Conservation (phyloP, 2,797 vertebrate genomes). For the Phoebastria nigripes region DNA sequence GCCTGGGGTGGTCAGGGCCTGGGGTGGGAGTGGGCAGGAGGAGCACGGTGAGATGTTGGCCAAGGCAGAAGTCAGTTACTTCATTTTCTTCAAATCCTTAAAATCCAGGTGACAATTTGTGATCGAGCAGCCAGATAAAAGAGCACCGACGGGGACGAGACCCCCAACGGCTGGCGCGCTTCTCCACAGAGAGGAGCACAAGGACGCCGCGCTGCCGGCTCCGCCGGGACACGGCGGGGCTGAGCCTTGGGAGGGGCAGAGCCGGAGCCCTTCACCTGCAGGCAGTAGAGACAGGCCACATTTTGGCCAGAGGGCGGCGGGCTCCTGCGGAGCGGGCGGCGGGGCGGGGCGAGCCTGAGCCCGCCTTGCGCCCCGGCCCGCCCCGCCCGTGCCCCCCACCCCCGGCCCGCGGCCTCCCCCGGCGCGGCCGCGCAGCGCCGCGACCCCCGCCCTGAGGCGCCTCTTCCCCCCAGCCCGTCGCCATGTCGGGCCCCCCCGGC, state of each 20-base stretch:
- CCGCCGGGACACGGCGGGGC: too few relatives aligned
- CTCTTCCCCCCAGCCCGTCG: too few relatives aligned
- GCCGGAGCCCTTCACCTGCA: too few relatives aligned
- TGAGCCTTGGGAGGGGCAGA: not conserved
- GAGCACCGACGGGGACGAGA: too few relatives aligned
- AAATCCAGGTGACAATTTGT: not conserved
- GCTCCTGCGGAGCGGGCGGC: not conserved
- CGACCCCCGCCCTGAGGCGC: not conserved
- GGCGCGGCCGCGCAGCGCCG: too few relatives aligned
- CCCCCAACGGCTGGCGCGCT: rapidly evolving
- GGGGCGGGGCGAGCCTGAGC: not conserved
- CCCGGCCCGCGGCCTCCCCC: too few relatives aligned
- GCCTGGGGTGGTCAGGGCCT: too few relatives aligned
- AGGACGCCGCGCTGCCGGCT: not conserved
- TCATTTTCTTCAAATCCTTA: not conserved
- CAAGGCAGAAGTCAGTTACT: not conserved
- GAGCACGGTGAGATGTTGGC: too few relatives aligned
- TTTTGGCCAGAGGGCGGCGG: not conserved
- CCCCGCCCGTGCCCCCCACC: too few relatives aligned
- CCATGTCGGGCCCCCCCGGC: not conserved
- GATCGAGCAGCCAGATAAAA: too few relatives aligned
- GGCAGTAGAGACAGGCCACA: rapidly evolving
- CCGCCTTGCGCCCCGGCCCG: not conserved
- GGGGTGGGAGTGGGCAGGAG: too few relatives aligned
- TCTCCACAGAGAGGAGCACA: rapidly evolving